Evolutionary conservation across 35 echinoderm and acorn worm genomes (phyloP), one percentile per base, ranked within the genome.

Genomic region (Apostichopus californicus): DNA sequence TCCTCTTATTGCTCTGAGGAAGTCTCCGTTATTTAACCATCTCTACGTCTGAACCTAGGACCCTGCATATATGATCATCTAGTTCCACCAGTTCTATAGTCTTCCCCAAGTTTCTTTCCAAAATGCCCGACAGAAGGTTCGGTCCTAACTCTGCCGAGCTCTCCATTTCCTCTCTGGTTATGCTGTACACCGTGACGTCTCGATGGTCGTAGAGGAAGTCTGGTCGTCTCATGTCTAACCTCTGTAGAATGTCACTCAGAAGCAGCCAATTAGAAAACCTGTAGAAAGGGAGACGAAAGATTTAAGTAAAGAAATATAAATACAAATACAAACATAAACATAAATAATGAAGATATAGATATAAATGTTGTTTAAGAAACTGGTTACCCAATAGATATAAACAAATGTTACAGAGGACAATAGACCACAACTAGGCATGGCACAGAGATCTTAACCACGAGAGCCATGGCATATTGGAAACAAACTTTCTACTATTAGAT

Each of bases 181-280:
- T 21, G 1, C 65, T 21, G 12, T 88, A 78, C 53, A 93, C 77
- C 4, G 83, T 86, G 5, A 93, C 68, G 20, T 93, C 77, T 13
- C 85, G 86, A 70, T 93, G 56, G 64, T 53, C 34, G 34, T 52
- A 73, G 22, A 95, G 14, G 77, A 95, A 92, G 25, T 95, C 91
- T 57, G 53, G 17, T 11, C 81, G 60, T 25, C 91, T 88, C n/a
- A 92, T 60, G 82, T 65, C 20, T 22, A 95, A 79, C 58, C 86
- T 91, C 57, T 94, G 65, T 11, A 81, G 52, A 6, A 96, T 89
- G 77, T 96, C 89, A 54, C 66, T n/a, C 13, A 94, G 83, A 15
- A 96, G 59, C 15, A 96, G 75, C 92, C 95, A 96, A 73, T 96
- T 96, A 34, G 87, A 80, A 58, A 87, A 82, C 58, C 95, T 96